Evolutionary conservation across 2,113 vertebrate species (phyloP).

Genomic region (Pampusana beccarii): DNA sequence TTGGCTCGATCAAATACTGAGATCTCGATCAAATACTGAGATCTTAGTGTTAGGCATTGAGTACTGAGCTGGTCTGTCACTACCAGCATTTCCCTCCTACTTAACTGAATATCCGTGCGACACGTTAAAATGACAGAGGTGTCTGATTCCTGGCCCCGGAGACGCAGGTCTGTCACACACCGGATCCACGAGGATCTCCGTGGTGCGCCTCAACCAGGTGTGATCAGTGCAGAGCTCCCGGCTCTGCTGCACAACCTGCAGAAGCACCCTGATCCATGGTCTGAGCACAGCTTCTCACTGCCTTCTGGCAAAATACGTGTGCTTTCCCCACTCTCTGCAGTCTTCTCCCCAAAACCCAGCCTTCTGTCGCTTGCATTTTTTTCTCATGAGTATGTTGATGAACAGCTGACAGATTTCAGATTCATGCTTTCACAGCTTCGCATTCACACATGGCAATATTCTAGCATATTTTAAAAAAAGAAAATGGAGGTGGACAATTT

Average conservation of each 20-base stretch:
- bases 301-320: background rate
- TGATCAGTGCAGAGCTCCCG: background rate
- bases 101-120: background rate
- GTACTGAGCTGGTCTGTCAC: background rate
- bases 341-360: background rate
- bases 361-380: constrained; percentile 5
- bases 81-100: background rate
- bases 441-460: constrained; percentile 21
- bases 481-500: constrained; percentile 3
- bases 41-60: background rate
- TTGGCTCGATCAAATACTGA: background rate
- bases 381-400: background rate
- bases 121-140: background rate
- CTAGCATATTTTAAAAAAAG: background rate
- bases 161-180: background rate
- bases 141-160: background rate
- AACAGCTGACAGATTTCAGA: constrained; percentile 54
- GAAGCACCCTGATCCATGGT: fast-evolving
- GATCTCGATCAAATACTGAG: background rate
- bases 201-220: background rate
- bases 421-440: constrained; percentile 35
- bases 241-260: background rate
- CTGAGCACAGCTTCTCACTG: background rate
- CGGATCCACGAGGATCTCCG: fast-evolving
- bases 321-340: background rate